A percentile compares a stretch with the other conserved stretches of the same genome.
Conservation (phyloP, 2,888 invertebrate genomes). For the Lymantria dispar region DNA sequence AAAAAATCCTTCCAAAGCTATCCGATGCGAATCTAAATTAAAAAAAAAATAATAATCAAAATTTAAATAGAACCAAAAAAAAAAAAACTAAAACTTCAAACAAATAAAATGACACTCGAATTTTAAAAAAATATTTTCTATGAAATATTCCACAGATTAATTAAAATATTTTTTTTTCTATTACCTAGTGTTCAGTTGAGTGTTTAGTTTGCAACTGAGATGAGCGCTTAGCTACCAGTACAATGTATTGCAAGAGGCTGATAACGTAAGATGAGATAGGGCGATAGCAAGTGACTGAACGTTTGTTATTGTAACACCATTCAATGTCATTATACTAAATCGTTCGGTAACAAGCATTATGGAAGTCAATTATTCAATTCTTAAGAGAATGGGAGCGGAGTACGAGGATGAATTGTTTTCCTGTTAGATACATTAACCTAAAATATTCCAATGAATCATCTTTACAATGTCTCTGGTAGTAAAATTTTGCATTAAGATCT, state of each 20-base stretch:
- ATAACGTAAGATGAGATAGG: slow-evolving; percentile 18
- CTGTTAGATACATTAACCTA: no score
- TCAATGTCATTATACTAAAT: slow-evolving; percentile 3
- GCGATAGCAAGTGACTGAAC: slow-evolving; percentile 5
- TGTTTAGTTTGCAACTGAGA: slow-evolving; percentile 4
- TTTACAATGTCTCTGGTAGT: no score
- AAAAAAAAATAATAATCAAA: background rate
- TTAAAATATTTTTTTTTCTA: background rate
- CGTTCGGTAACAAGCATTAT: background rate
- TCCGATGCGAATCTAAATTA: background rate
- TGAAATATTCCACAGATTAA: background rate
- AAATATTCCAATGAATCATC: no score
- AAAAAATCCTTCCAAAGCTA: background rate
- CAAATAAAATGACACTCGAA: background rate
- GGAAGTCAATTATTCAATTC: no score
- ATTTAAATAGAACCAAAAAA: background rate
- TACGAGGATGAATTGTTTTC: no score
- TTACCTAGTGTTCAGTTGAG: slow-evolving; percentile 5
- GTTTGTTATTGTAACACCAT: background rate
- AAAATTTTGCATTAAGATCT: no score
- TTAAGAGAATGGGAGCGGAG: no score
- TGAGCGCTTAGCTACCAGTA: background rate
- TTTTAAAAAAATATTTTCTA: background rate
- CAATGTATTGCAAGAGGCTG: slow-evolving; percentile 5
- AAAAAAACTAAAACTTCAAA: background rate